These are phyloP conservation scores for Eulemur rubriventer DNA, from an alignment of 2,797 vertebrate species.

Conservation along the genomic window DNA sequence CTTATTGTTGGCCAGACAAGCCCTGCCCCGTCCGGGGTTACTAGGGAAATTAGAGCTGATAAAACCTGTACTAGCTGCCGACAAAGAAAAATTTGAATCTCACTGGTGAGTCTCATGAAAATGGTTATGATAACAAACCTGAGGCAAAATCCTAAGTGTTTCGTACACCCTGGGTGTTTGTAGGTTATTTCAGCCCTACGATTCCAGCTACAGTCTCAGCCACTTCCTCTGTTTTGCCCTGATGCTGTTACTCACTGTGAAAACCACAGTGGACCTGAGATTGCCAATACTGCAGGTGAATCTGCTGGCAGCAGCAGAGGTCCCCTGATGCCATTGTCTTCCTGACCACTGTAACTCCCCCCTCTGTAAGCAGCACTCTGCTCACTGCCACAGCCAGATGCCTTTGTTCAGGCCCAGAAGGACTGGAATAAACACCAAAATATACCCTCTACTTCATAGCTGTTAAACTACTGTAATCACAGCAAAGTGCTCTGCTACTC, in stretches of 20 bases:
- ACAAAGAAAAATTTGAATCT: constrained; percentile 37
- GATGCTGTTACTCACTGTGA: constrained; percentile 8
- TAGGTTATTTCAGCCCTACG: background rate
- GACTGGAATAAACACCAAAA: constrained; percentile 22
- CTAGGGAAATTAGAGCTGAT: background rate
- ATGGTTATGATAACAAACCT: constrained; percentile 24
- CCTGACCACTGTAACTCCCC: background rate
- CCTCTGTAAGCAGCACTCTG: background rate
- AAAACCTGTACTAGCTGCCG: background rate
- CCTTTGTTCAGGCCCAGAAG: constrained; percentile 62
- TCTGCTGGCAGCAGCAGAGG: background rate
- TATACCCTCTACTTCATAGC: background rate
- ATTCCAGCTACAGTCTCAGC: constrained; percentile 38
- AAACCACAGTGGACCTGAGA: background rate
- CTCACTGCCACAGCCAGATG: constrained; percentile 30
- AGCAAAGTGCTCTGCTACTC: background rate
- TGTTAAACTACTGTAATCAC: constrained; percentile 11
- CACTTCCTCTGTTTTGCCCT: constrained; percentile 20
- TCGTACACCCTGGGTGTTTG: background rate
- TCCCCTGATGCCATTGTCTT: constrained; percentile 49
- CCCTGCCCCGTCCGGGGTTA: background rate
- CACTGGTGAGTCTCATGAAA: constrained; percentile 22
- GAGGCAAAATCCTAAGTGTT: constrained; percentile 20
- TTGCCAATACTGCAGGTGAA: background rate
- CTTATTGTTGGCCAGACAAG: background rate